Evolutionary conservation across 2,797 vertebrate species (phyloP), one percentile per base, ranked within the genome.

Genomic region (Lacerta bilineata): DNA sequence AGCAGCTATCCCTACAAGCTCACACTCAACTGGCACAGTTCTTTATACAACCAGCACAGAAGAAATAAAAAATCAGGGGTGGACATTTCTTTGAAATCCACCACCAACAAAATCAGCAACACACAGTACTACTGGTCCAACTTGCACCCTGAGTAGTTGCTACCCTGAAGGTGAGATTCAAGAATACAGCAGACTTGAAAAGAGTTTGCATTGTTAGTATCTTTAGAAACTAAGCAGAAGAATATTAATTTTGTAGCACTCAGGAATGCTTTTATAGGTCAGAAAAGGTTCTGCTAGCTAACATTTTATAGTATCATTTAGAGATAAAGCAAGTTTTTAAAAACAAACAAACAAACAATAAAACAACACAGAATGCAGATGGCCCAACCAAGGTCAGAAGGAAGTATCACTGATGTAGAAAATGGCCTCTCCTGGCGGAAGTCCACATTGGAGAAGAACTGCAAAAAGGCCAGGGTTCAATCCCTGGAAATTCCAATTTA

Each of bases 1-100:
- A n/a, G 50, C 9, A 83, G 15, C 29, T 36, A 20, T 50, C 11
- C 36, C 55, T 29, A 81, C 11, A 81, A 64, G 36, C 23, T 75
- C 15, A 39, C 17, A 74, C 17, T 33, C 43, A 27, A 43, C 36
- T 43, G 29, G 29, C 55, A 25, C 15, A 87, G 27, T 74, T 33
- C 25, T 39, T 18, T 55, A 2, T 50, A 50, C 20, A 83, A n/a
- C 61, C 33, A 75, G 6, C 6, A 61, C 23, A 66, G 17, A 87
- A 43, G 55, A 81, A 25, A 61, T 61, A 8, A 77, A 61, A 46
- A 59, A 18, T 41, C 27, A 39, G 13, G 29, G 10, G 55, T 11
- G 33, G 84, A 23, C 41, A 8, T 27, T 84, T 80, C 46, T 80
- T 87, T 87, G 77, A 80, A 61, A 72, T 76, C 27, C 29, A 41